Evolutionary conservation across 2,888 invertebrate genomes (phyloP).

Genomic region (Tachystola acroxantha): DNA sequence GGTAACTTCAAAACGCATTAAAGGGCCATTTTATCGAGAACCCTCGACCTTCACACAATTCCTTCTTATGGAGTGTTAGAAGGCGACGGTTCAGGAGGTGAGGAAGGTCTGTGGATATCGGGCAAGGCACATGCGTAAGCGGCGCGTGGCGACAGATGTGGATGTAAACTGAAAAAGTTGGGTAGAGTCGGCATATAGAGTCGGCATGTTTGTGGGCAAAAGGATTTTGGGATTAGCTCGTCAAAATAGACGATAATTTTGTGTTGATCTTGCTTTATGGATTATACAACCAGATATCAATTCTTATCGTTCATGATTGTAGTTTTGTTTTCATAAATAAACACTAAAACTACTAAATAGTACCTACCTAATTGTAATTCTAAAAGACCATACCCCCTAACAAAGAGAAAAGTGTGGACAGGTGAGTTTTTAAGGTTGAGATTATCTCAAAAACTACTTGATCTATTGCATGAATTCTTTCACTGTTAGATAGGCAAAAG

Average conservation of each 20-base stretch:
- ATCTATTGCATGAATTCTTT: too few relatives aligned
- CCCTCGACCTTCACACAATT: constrained; percentile 18
- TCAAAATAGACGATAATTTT: neutral
- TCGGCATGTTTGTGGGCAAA: constrained; percentile 21
- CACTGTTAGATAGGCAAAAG: too few relatives aligned
- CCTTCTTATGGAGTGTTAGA: constrained; percentile 12
- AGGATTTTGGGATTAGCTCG: neutral
- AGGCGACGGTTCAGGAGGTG: constrained; percentile 14
- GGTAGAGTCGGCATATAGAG: constrained; percentile 46
- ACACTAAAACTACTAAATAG: too few relatives aligned
- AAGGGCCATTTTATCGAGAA: constrained; percentile 32
- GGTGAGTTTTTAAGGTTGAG: too few relatives aligned
- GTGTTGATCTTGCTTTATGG: neutral
- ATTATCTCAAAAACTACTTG: too few relatives aligned
- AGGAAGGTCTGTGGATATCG: constrained; percentile 35
- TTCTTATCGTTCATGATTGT: too few relatives aligned
- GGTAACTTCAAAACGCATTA: constrained; percentile 34
- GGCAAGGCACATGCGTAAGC: constrained; percentile 41
- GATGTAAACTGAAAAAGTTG: constrained; percentile 59
- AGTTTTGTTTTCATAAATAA: too few relatives aligned
- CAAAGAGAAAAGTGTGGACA: too few relatives aligned
- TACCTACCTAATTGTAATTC: too few relatives aligned
- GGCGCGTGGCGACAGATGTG: constrained; percentile 70
- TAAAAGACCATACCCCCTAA: too few relatives aligned
- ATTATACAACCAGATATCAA: too few relatives aligned